phyloP scores from a whole-genome alignment of 2,888 invertebrate genomes.

The Malachius bipustulatus region DNA sequence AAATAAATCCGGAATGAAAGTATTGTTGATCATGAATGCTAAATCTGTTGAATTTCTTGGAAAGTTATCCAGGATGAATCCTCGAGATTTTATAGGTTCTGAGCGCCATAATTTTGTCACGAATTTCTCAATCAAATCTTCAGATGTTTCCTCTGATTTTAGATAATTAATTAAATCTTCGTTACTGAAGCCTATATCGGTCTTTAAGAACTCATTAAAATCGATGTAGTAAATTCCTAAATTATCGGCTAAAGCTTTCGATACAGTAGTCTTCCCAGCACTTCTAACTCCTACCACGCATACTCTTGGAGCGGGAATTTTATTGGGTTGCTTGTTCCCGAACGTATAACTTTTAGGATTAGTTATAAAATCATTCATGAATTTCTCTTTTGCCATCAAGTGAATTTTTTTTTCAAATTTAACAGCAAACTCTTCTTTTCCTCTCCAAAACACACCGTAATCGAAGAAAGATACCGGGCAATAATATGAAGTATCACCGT shows the following conservation, averaged over 20 bases:
- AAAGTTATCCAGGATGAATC: conserved; percentile 51
- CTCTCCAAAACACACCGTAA: conserved; percentile 46
- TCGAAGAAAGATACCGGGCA: conserved; percentile 50
- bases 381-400: conserved; percentile 41
- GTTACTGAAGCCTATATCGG: conserved; percentile 15
- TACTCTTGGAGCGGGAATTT: conserved; percentile 42
- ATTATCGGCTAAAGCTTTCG: conserved; percentile 41
- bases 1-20: conserved; percentile 47
- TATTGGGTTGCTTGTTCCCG: conserved; percentile 36
- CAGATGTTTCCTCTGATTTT: conserved; percentile 36
- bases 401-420: conserved; percentile 44
- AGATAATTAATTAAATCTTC: conserved; percentile 36
- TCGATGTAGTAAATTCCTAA: conserved; percentile 44
- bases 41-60: conserved; percentile 45
- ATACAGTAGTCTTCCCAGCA: conserved; percentile 43
- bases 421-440: conserved; percentile 43
- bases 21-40: conserved; percentile 40
- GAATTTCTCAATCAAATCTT: conserved; percentile 35
- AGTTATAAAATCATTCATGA: conserved; percentile 39
- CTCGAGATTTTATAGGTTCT: conserved; percentile 38
- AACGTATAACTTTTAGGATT: conserved; percentile 41
- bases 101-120: conserved; percentile 44
- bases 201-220: conserved; percentile 32
- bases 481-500: conserved; percentile 47
- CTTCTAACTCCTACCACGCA: conserved; percentile 46